phyloP scores from a whole-genome alignment of 2,888 invertebrate genomes.

The Tribolium freemani region DNA sequence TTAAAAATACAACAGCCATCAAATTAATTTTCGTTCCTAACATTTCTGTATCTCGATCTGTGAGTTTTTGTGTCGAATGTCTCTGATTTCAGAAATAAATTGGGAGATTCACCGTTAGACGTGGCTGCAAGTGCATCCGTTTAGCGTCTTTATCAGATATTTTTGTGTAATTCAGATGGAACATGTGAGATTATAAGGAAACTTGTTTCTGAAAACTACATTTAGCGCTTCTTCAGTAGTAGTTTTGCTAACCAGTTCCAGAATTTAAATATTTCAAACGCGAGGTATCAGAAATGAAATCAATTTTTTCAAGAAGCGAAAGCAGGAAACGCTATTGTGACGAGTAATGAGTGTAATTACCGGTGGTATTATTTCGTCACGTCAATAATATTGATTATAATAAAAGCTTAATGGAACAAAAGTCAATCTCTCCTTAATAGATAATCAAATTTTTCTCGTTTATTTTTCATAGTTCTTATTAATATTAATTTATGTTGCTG shows the following conservation, averaged over 20 bases:
- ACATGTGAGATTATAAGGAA: too few species aligned
- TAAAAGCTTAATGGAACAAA: background rate
- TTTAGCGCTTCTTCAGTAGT: too few species aligned
- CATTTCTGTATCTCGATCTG: too few species aligned
- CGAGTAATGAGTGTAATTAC: background rate
- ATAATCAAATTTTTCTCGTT: background rate
- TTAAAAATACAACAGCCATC: too few species aligned
- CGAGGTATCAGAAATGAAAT: background rate
- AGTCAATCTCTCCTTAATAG: background rate
- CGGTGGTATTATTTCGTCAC: background rate
- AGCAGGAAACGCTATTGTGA: background rate
- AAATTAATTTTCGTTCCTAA: too few species aligned
- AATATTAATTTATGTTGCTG: slow-evolving; percentile 13
- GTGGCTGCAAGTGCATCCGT: too few species aligned
- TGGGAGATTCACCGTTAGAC: too few species aligned
- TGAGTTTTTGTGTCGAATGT: too few species aligned
- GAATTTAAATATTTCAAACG: background rate
- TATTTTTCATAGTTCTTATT: background rate
- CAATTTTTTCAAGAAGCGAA: background rate
- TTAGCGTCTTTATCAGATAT: too few species aligned
- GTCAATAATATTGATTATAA: background rate
- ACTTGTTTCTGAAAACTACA: too few species aligned
- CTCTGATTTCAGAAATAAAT: too few species aligned
- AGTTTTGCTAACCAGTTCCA: background rate
- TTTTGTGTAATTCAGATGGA: too few species aligned